A percentile compares a stretch with the other conserved stretches of the same genome.
These are phyloP conservation scores for Drosophila antonietae DNA, from an alignment of 2,888 invertebrate species.

Conservation along the genomic window DNA sequence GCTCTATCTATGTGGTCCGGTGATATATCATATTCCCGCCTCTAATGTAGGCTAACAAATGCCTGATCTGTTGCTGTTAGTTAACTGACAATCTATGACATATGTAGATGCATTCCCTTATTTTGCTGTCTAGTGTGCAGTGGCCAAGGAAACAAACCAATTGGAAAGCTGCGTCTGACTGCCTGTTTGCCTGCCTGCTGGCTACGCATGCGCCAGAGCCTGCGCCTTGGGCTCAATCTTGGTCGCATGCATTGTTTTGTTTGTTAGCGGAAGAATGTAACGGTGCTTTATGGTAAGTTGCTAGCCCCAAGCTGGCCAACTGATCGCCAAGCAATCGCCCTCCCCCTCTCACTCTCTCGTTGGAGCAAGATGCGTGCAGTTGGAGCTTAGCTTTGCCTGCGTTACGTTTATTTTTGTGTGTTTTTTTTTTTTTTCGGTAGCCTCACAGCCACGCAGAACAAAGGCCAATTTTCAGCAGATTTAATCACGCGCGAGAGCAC, in stretches of 20 bases:
- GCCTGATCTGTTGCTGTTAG: background rate
- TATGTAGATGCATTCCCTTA: conserved; percentile 31
- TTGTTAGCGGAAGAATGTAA: conserved; percentile 77
- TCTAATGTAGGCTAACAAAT: background rate
- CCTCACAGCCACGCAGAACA: conserved; percentile 52
- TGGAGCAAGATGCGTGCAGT: conserved; percentile 44
- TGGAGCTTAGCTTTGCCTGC: conserved; percentile 19
- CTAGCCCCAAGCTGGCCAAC: conserved; percentile 53
- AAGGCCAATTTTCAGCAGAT: conserved; percentile 79
- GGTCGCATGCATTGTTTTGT: conserved; percentile 65
- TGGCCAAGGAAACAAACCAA: conserved; percentile 42
- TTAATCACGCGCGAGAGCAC: conserved; percentile 72
- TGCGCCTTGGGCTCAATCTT: conserved; percentile 48
- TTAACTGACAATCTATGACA: conserved; percentile 16
- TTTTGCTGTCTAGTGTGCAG: conserved; percentile 49
- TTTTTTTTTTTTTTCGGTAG: conserved; percentile 48
- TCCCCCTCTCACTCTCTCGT: background rate
- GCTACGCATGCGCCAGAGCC: conserved; percentile 65
- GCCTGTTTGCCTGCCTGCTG: conserved; percentile 18
- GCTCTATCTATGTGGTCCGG: background rate
- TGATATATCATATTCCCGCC: background rate
- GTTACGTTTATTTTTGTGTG: conserved; percentile 9
- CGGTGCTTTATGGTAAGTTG: conserved; percentile 80
- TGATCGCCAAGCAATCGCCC: conserved; percentile 30
- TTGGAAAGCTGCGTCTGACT: conserved; percentile 52